Percentiles rank a stretch among this genome's conserved stretches.
Evolutionary conservation across 1,140 invertebrate genomes (phyloP).

Genomic region (Leptestheria dahalacensis): DNA sequence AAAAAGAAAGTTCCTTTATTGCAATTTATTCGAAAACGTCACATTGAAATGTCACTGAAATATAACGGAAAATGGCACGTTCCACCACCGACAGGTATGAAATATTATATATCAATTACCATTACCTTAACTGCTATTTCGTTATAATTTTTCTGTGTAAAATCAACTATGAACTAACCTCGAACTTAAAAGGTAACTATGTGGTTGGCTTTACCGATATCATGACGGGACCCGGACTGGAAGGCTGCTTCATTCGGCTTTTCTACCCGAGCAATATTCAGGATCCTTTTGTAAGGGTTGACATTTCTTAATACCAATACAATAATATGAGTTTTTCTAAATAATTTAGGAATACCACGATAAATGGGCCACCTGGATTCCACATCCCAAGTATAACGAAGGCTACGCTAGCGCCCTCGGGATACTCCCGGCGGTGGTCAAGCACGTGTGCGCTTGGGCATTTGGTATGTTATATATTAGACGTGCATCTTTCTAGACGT

Average conservation of each 20-base stretch:
- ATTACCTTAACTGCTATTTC: no score
- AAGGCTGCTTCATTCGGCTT: constrained; percentile 1
- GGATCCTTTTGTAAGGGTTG: background rate
- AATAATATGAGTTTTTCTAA: constrained; percentile 17
- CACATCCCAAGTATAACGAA: constrained; percentile 36
- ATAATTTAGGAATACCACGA: constrained; percentile 30
- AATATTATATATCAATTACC: background rate
- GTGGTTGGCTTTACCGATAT: constrained; percentile 7
- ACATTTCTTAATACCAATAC: background rate
- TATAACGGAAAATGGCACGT: background rate
- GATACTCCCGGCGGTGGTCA: constrained; percentile 33
- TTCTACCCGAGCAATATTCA: background rate
- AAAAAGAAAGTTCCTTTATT: no score
- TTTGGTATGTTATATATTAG: constrained; percentile 26
- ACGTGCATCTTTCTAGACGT: background rate
- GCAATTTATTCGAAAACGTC: no score
- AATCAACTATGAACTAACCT: background rate
- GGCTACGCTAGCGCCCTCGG: constrained; percentile 37
- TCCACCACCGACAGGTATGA: background rate
- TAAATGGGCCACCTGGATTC: constrained; percentile 41
- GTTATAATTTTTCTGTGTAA: background rate
- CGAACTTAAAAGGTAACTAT: constrained; percentile 1
- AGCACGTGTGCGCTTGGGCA: constrained; percentile 33
- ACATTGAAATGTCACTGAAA: background rate
- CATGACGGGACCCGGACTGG: background rate